phyloP scores from a whole-genome alignment of 2,797 vertebrate species.

The Gila robusta region DNA sequence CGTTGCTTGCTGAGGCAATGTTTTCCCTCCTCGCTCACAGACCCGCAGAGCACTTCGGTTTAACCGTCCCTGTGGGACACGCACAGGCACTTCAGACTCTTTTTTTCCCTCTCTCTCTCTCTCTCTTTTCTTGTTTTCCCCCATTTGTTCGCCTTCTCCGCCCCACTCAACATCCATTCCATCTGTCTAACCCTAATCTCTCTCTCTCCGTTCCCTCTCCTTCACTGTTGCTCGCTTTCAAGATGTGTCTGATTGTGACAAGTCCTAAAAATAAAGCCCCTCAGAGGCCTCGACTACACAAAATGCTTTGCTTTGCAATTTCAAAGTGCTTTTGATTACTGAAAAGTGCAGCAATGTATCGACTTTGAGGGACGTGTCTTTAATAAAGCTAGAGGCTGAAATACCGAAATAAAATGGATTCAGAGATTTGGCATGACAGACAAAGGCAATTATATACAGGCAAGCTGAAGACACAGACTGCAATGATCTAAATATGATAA shows the following conservation, averaged over 20 bases:
- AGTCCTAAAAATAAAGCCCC: conserved; percentile 52
- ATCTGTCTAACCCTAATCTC: conserved; percentile 34
- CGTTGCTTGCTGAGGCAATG: conserved; percentile 4
- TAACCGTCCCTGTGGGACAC: conserved; percentile 48
- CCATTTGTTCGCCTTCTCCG: conserved; percentile 1
- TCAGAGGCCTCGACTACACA: conserved; percentile 20
- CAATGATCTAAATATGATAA: conserved; percentile 22
- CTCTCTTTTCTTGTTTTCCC: conserved; percentile 16
- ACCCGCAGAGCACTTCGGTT: conserved; percentile 38
- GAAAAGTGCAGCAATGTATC: conserved; percentile 9
- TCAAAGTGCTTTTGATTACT: conserved; percentile 53
- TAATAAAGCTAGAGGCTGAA: conserved; percentile 9
- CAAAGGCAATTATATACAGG: conserved; percentile 26
- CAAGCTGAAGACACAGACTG: conserved; percentile 13
- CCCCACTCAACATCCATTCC: conserved; percentile 37
- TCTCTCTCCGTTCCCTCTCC: conserved; percentile 3
- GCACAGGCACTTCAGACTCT: conserved; percentile 38
- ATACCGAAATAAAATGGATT: conserved; percentile 10
- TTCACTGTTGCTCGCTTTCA: conserved; percentile 18
- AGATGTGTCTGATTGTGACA: conserved; percentile 41
- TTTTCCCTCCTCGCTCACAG: conserved; percentile 35
- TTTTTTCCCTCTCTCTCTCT: conserved; percentile 29
- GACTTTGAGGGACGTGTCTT: conserved; percentile 29
- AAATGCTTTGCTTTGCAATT: conserved; percentile 43
- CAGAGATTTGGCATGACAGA: conserved; percentile 1